Percentiles rank a stretch among this genome's conserved stretches.
These are phyloP conservation scores for Morphnarchus princeps DNA, from an alignment of 2,113 vertebrate genomes.

Conservation along the genomic window DNA sequence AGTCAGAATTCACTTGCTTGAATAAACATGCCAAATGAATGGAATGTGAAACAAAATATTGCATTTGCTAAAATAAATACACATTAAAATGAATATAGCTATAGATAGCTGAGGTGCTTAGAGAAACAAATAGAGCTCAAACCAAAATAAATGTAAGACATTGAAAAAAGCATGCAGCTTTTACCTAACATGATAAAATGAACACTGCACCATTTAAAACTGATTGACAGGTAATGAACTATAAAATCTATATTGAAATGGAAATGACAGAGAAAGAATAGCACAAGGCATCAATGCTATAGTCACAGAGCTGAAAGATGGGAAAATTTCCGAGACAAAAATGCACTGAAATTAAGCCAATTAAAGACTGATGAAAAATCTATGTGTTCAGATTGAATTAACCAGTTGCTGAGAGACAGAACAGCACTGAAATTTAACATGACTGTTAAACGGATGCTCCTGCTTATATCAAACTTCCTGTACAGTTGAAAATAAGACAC, in stretches of 20 bases:
- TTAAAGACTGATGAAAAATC: slow-evolving; percentile 67
- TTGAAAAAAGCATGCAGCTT: slow-evolving; percentile 50
- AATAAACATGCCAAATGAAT: slow-evolving; percentile 50
- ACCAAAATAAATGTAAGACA: slow-evolving; percentile 59
- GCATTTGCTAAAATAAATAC: slow-evolving; percentile 67
- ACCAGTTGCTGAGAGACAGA: slow-evolving; percentile 27
- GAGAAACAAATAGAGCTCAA: slow-evolving; percentile 66
- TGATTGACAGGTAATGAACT: slow-evolving; percentile 78
- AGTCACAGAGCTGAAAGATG: slow-evolving; percentile 41
- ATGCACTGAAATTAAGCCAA: slow-evolving; percentile 69
- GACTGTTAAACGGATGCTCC: slow-evolving; percentile 1
- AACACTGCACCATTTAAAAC: slow-evolving; percentile 56
- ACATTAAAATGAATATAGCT: slow-evolving; percentile 40
- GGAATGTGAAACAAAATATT: slow-evolving; percentile 43
- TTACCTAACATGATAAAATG: slow-evolving; percentile 68
- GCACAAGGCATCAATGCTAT: not conserved
- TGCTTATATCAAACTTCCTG: not conserved
- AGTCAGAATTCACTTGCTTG: slow-evolving; percentile 28
- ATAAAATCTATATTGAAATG: slow-evolving; percentile 73
- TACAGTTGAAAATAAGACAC: slow-evolving; percentile 1
- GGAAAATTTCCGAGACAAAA: slow-evolving; percentile 58
- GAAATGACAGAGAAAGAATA: slow-evolving; percentile 48
- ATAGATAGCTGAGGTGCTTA: slow-evolving; percentile 44
- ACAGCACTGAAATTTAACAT: slow-evolving; percentile 9
- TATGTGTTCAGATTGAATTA: slow-evolving; percentile 65